Evolutionary conservation across 2,888 invertebrate genomes (phyloP), one percentile per base, ranked within the genome.

Genomic region (Himalopsyche kuldschensis): DNA sequence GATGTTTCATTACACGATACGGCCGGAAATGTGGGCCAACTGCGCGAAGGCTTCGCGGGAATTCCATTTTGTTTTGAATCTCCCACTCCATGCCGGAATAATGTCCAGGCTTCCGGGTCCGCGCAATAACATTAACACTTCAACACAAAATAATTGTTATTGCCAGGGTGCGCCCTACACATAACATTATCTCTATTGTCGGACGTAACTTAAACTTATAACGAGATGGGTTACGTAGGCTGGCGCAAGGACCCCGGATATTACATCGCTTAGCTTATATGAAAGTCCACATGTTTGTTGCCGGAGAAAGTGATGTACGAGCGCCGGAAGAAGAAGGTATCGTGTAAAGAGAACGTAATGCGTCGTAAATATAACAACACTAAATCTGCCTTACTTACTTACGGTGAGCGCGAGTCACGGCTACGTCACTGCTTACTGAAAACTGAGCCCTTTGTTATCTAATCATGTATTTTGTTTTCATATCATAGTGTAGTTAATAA

Each of bases 91-190:
- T 80, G 80, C 84, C 55, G 55, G 55, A 55, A 31, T 75, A 78
- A 76, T 75, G 85, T 84, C 82, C 83, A 79, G 81, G 84, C 84
- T 81, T 81, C 79, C 46, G 75, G 78, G 84, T 80, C 69, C 81
- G 78, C 75, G 82, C 86, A 84, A 84, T 86, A 86, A 86, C 86
- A 84, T 84, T 85, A 85, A 85, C 85, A 85, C 85, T 85, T 85
- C 85, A 85, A 84, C 86, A 82, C 86, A 86, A 85, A 86, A 86
- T 86, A 86, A 86, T 86, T 86, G 86, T 86, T 86, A 85, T 83
- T 82, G 83, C 82, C 81, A 69, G 75, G 81, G 35, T 77, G 76
- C 80, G 48, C 81, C 81, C 85, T 81, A 78, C 80, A 79, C 80
- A 79, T 48, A 80, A 82, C 82, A 83, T 85, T 83, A 85, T 85